These are phyloP conservation scores for Apis florea DNA, from an alignment of 1,140 invertebrate genomes.

Conservation along the genomic window DNA sequence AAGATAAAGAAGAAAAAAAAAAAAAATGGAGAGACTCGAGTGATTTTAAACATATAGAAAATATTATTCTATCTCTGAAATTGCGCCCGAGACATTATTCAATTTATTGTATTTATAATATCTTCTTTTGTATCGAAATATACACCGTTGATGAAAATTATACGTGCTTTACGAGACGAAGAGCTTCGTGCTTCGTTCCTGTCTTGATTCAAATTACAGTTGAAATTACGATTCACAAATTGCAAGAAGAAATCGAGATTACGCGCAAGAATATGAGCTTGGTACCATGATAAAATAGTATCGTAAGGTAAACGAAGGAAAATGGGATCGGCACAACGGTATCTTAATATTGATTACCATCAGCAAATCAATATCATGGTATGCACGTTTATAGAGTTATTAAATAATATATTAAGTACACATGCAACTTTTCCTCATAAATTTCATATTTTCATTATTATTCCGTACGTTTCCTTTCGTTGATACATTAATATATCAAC, in stretches of 20 bases:
- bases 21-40: too few relatives aligned
- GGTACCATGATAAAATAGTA: slow-evolving; percentile 13
- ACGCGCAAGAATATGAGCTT: too few relatives aligned
- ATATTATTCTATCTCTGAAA: too few relatives aligned
- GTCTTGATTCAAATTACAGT: not conserved
- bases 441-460: not conserved
- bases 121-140: too few relatives aligned
- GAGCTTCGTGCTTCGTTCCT: not conserved
- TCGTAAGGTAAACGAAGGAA: not conserved
- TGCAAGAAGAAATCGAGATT: not conserved
- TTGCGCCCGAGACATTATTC: too few relatives aligned
- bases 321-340: slow-evolving; percentile 20
- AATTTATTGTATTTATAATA: too few relatives aligned
- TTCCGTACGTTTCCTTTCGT: not conserved
- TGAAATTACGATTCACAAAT: not conserved
- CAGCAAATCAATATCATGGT: slow-evolving; percentile 21
- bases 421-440: not conserved
- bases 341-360: slow-evolving; percentile 35
- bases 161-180: not conserved
- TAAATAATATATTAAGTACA: slow-evolving; percentile 14
- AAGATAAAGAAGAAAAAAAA: too few relatives aligned
- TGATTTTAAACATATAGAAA: too few relatives aligned
- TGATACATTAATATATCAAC: not conserved
- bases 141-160: too few relatives aligned
- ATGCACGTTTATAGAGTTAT: slow-evolving; percentile 22